A percentile compares a stretch with the other conserved stretches of the same genome.
Evolutionary conservation across 2,888 invertebrate genomes (phyloP).

Genomic region (Leistus spinibarbis): DNA sequence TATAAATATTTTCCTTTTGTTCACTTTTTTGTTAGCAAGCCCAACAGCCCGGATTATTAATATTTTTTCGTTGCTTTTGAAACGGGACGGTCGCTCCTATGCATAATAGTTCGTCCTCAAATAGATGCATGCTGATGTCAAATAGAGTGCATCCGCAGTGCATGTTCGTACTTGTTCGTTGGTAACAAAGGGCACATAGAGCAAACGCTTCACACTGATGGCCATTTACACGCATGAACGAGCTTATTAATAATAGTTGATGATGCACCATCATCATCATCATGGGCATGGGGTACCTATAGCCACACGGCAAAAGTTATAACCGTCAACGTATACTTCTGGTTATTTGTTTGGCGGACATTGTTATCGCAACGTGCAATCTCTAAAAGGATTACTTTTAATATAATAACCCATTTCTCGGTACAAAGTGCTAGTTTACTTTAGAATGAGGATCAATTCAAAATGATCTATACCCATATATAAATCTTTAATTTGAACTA

Average conservation of each 20-base stretch:
- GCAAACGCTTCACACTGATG: background rate
- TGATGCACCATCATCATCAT: background rate
- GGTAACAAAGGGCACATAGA: background rate
- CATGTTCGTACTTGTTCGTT: background rate
- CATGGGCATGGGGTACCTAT: background rate
- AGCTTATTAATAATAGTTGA: conserved; percentile 5
- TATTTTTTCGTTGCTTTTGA: background rate
- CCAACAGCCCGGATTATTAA: background rate
- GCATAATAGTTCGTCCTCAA: conserved; percentile 1
- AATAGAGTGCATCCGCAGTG: background rate
- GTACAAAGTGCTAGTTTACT: background rate
- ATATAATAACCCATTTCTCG: background rate
- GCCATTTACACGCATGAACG: background rate
- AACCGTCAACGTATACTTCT: background rate
- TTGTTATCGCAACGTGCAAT: background rate
- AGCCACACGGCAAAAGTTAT: background rate
- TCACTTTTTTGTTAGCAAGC: background rate
- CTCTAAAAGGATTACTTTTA: background rate
- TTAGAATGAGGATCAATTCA: background rate
- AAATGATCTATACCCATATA: background rate
- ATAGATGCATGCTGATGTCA: background rate
- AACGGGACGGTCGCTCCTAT: too few relatives aligned
- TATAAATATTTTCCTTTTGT: background rate
- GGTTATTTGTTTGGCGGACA: background rate
- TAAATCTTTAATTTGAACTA: background rate